A percentile compares a stretch with the other conserved stretches of the same genome.
phyloP scores from a whole-genome alignment of 1,140 invertebrate genomes.

The Catajapyx aquilonaris region DNA sequence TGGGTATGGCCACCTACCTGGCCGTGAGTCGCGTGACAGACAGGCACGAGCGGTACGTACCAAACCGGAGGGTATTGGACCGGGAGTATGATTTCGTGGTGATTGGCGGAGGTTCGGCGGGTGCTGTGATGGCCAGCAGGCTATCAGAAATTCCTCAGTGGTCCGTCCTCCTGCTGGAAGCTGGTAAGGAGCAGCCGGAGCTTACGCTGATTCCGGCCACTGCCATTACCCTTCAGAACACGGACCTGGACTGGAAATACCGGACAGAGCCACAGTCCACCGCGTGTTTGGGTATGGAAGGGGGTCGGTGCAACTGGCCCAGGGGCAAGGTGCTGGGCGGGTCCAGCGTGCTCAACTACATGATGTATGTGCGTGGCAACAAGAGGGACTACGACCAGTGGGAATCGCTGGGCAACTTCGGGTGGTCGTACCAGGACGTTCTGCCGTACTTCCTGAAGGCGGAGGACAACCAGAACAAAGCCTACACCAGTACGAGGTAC shows the following conservation, averaged over 20 bases:
- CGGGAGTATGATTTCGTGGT: slow-evolving; percentile 59
- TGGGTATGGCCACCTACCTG: too few species aligned
- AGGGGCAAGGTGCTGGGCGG: slow-evolving; percentile 69
- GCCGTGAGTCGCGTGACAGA: too few species aligned
- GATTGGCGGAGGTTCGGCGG: slow-evolving; percentile 66
- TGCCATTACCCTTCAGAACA: slow-evolving; percentile 69
- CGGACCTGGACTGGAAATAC: slow-evolving; percentile 82
- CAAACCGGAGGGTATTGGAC: slow-evolving; percentile 26
- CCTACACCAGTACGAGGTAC: slow-evolving; percentile 13
- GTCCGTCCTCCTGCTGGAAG: slow-evolving; percentile 65
- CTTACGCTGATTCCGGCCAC: slow-evolving; percentile 61
- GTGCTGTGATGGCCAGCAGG: slow-evolving; percentile 63
- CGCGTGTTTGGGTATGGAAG: slow-evolving; percentile 41
- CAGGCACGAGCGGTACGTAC: too few species aligned
- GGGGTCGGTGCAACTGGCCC: slow-evolving; percentile 60
- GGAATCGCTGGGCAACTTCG: slow-evolving; percentile 63
- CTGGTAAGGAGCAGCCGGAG: slow-evolving; percentile 64
- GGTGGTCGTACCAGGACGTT: slow-evolving; percentile 75
- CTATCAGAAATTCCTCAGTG: slow-evolving; percentile 54
- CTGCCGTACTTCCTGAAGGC: slow-evolving; percentile 62
- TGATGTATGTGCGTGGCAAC: slow-evolving; percentile 86
- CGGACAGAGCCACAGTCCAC: slow-evolving; percentile 20
- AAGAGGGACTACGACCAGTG: slow-evolving; percentile 73
- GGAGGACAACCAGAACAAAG: slow-evolving; percentile 25
- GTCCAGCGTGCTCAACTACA: slow-evolving; percentile 62